Evolutionary conservation across 2,113 vertebrate genomes (phyloP).

Genomic region (Heterotilapia buettikoferi): DNA sequence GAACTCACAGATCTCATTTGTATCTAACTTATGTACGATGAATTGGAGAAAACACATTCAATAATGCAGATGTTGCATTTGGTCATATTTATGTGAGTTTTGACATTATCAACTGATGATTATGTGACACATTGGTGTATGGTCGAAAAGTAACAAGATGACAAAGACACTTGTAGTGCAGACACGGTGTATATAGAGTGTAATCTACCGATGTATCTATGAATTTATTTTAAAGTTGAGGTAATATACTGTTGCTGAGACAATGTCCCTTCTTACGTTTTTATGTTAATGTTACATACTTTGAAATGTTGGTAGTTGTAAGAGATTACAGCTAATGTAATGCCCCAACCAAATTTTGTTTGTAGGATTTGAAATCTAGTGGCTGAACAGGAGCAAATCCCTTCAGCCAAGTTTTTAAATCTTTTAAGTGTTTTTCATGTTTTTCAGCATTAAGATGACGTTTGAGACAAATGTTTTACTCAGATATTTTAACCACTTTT

Average conservation of each 20-base stretch:
- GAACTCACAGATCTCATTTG: background rate
- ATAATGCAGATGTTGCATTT: background rate
- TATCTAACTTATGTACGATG: background rate
- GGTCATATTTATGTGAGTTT: background rate
- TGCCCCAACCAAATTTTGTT: background rate
- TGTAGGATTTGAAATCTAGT: background rate
- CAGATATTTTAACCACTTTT: background rate
- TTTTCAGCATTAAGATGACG: accelerated
- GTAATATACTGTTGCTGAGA: background rate
- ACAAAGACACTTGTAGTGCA: background rate
- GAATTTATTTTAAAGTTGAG: background rate
- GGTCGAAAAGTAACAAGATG: background rate
- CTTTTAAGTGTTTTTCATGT: background rate
- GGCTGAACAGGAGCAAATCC: background rate
- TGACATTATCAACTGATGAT: background rate
- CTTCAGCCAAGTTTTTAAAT: background rate
- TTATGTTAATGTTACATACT: background rate
- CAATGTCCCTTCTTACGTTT: background rate
- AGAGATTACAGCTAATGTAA: background rate
- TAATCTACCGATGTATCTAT: background rate
- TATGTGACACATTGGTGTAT: background rate
- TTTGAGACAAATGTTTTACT: background rate
- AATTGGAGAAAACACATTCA: background rate
- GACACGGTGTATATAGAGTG: background rate
- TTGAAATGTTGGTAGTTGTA: background rate